phyloP scores from a whole-genome alignment of 2,797 vertebrate genomes.

The Vespertilio murinus region DNA sequence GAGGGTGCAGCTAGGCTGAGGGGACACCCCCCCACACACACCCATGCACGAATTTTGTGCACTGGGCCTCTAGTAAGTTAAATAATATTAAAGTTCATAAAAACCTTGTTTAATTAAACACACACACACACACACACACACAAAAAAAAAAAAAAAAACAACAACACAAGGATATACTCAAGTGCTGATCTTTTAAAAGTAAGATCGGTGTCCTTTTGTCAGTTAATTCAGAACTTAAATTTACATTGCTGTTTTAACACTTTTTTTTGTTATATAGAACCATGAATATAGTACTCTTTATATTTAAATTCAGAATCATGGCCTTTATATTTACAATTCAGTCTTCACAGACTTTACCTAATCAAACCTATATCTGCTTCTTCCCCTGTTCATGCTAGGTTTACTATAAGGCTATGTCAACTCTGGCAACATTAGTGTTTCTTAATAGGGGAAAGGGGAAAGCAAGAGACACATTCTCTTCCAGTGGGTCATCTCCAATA shows the following conservation, averaged over 20 bases:
- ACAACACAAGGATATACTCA: slow-evolving; percentile 60
- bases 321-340: slow-evolving; percentile 23
- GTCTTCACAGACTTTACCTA: not conserved
- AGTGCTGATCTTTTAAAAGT: slow-evolving; percentile 82
- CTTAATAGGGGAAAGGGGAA: not conserved
- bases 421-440: not conserved
- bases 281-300: slow-evolving; percentile 57
- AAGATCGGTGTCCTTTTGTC: slow-evolving; percentile 68
- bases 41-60: too few species aligned
- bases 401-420: not conserved
- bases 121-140: too few species aligned
- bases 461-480: not conserved
- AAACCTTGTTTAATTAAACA: slow-evolving; percentile 29
- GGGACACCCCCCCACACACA: too few species aligned
- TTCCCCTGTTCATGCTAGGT: not conserved
- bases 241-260: slow-evolving; percentile 72
- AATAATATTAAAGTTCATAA: slow-evolving; percentile 24
- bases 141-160: too few species aligned
- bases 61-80: not conserved
- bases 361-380: not conserved
- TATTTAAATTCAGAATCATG: not conserved
- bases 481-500: not conserved
- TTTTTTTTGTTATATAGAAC: slow-evolving; percentile 50
- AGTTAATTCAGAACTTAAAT: slow-evolving; percentile 78
- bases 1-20: too few species aligned